Evolutionary conservation across 2,113 vertebrate species (phyloP).

Genomic region (Phainopepla nitens): DNA sequence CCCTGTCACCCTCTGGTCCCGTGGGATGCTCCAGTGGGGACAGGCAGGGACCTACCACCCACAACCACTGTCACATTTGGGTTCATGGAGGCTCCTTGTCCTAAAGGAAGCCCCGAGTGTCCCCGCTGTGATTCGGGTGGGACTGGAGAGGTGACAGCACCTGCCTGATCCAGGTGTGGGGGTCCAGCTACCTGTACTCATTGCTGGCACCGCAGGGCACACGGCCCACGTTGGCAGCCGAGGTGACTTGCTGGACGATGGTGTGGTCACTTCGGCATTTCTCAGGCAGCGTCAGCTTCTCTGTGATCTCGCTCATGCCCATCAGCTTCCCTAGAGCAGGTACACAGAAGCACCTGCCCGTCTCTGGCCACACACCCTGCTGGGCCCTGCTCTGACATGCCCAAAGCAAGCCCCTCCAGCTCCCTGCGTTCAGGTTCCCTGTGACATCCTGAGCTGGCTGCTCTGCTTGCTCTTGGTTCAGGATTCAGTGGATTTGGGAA

Average conservation of each 20-base stretch:
- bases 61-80: accelerated
- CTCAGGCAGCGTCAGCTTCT: slow-evolving; percentile 81
- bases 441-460: neutral
- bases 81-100: neutral
- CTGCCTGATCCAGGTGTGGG: neutral
- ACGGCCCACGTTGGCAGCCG: slow-evolving; percentile 86
- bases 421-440: accelerated
- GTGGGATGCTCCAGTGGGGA: accelerated
- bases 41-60: neutral
- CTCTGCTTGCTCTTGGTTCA: neutral
- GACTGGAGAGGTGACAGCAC: accelerated
- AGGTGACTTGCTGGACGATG: slow-evolving; percentile 87
- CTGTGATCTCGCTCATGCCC: slow-evolving; percentile 96
- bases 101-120: neutral
- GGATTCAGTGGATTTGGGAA: neutral
- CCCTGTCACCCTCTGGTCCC: neutral
- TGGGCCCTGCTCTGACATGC: neutral
- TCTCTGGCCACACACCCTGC: neutral
- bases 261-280: slow-evolving; percentile 81
- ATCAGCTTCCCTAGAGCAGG: slow-evolving; percentile 85
- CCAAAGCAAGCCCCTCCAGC: neutral
- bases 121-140: accelerated
- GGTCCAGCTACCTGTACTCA: slow-evolving; percentile 84
- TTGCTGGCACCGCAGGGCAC: slow-evolving; percentile 90
- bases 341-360: neutral